Conservation (phyloP, 2,797 vertebrate species). For the Sciaenops ocellatus region DNA sequence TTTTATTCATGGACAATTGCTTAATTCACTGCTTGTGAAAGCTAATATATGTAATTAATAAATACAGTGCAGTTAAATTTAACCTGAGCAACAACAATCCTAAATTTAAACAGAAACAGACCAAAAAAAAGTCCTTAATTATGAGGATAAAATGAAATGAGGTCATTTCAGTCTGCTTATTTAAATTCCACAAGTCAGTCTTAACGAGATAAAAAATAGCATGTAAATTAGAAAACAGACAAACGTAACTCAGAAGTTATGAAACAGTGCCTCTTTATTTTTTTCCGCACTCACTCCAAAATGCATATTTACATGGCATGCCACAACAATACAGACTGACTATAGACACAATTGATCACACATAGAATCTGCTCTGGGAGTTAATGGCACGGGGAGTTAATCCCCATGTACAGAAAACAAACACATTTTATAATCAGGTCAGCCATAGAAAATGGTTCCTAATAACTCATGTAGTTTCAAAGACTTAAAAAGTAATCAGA, state of each 20-base stretch:
- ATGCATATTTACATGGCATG: constrained; percentile 92
- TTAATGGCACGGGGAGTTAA: constrained; percentile 47
- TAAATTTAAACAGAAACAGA: background rate
- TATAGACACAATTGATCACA: constrained; percentile 86
- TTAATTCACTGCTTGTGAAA: background rate
- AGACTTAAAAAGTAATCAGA: constrained; percentile 73
- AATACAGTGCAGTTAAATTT: background rate
- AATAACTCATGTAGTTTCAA: constrained; percentile 66
- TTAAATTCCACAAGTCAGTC: background rate
- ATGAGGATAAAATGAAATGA: background rate
- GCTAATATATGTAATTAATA: background rate
- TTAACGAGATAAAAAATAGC: background rate
- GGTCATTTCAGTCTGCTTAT: background rate
- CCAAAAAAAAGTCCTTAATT: background rate
- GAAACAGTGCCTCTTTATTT: constrained; percentile 90
- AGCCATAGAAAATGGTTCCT: constrained; percentile 74
- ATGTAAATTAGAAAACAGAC: background rate
- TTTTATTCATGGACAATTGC: background rate
- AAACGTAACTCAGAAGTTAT: constrained; percentile 69
- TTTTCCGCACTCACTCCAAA: constrained; percentile 87
- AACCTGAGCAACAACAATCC: background rate
- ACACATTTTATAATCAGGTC: constrained; percentile 68
- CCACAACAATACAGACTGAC: constrained; percentile 89
- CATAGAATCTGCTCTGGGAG: constrained; percentile 81
- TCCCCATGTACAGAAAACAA: constrained; percentile 68